phyloP scores from a whole-genome alignment of 2,797 vertebrate genomes.

The Botia kubotai region DNA sequence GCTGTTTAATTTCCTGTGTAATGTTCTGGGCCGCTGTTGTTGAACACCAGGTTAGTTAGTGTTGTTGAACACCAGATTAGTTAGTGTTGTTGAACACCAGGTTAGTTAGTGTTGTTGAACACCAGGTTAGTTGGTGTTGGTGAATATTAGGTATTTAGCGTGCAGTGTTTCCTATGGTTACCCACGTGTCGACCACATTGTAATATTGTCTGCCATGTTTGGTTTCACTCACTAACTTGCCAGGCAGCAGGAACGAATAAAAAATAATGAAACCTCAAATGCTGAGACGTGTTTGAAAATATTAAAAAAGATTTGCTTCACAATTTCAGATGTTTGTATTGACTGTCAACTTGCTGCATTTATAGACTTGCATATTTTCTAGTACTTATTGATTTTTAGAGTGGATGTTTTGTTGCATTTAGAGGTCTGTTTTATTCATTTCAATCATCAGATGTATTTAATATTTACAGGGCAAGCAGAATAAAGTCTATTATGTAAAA shows the following conservation, averaged over 20 bases:
- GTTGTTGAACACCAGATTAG: background rate
- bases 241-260: conserved; percentile 1
- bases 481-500: background rate
- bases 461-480: background rate
- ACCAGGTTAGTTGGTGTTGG: conserved; percentile 12
- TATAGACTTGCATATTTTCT: background rate
- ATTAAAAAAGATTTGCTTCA: background rate
- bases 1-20: background rate
- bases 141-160: background rate
- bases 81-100: conserved; percentile 22
- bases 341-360: background rate
- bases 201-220: conserved; percentile 33
- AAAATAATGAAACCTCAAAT: conserved; percentile 26
- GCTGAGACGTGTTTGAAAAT: background rate
- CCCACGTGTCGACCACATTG: conserved; percentile 36
- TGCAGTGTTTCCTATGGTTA: conserved; percentile 45
- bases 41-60: background rate
- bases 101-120: background rate
- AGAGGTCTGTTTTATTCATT: no score
- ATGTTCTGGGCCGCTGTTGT: background rate
- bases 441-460: background rate
- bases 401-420: background rate
- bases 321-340: background rate
- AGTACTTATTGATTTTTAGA: background rate
- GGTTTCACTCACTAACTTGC: conserved; percentile 28